Base-by-base conservation (phyloP, 2,797 vertebrate genomes). In the Onychomys leucogaster region DNA sequence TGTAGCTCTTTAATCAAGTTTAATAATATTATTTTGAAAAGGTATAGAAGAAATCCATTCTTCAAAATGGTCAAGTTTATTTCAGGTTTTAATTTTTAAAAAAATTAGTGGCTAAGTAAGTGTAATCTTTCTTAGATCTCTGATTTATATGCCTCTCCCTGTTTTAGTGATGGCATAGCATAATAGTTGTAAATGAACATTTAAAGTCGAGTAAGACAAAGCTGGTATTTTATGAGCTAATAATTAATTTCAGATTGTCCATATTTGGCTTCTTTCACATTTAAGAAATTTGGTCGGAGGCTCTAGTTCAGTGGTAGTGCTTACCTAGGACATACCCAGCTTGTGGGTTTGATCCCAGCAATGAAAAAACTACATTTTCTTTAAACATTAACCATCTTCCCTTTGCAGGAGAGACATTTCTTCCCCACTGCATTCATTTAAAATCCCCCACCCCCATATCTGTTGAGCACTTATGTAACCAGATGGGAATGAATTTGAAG, bases 221-320 rank as follows among this genome's bases (percentile, higher is more conserved):
- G 91, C 34, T 94, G 25, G 25, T 95, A 94, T 95, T 86, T 55
- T 90, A 52, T 95, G 86, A 95, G 69, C 52, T 96, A 90, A 92
- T 75, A 96, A 92, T 82, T 89, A 95, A 94, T 88, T 83, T 41
- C 49, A 0, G 89, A 67, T 93, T 77, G 71, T 16, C 69, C 52
- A 57, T 87, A 91, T 90, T 96, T 96, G 93, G 77, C 90, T 97
- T 91, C 92, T 94, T 71, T 94, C 63, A 75, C 49, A 4, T 75
- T 76, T 52, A 71, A 55, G 63, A 55, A 73, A 75, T 43, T 75
- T 52, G 37, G 85, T 55, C 10, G 5, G 27, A 32, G n/a, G 46
- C 21, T 78, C 17, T 43, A 43, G 59, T 19, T 86, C 52, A 61
- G 49, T 78, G 75, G 46, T 21, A 67, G 63, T 61, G 63, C 17